A percentile compares a stretch with the other conserved stretches of the same genome.
Evolutionary conservation across 2,797 vertebrate genomes (phyloP).

Genomic region (Pseudotriccus pelzelni): DNA sequence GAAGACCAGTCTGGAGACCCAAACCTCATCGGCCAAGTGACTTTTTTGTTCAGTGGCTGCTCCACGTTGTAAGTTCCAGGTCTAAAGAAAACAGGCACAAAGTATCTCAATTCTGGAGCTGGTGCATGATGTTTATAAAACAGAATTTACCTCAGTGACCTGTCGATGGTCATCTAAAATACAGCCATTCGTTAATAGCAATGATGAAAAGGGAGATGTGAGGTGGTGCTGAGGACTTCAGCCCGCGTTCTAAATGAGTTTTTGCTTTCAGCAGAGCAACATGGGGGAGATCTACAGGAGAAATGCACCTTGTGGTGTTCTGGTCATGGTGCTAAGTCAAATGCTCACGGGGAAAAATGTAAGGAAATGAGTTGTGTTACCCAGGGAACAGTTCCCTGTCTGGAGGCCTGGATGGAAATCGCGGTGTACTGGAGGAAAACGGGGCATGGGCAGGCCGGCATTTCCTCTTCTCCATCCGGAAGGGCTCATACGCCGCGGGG

Average conservation of each 20-base stretch:
- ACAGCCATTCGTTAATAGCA: rapidly evolving
- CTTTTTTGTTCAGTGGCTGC: constrained; percentile 50
- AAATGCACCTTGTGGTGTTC: neutral
- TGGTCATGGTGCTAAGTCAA: neutral
- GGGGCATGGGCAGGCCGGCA: constrained; percentile 65
- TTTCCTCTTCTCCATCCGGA: constrained; percentile 39
- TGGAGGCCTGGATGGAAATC: constrained; percentile 52
- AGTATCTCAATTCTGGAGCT: neutral
- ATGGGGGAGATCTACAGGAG: neutral
- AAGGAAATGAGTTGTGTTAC: constrained; percentile 46
- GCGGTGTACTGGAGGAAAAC: constrained; percentile 71
- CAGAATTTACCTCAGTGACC: neutral
- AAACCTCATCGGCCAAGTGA: constrained; percentile 88
- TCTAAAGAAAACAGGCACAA: constrained; percentile 62
- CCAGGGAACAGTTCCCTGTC: constrained; percentile 67
- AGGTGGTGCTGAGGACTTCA: no score
- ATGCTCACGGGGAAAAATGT: neutral
- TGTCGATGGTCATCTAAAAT: neutral
- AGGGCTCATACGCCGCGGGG: constrained; percentile 80
- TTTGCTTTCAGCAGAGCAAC: neutral
- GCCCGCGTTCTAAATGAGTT: neutral
- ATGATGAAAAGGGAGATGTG: neutral
- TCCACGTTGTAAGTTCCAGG: constrained; percentile 79
- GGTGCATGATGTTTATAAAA: neutral
- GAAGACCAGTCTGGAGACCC: constrained; percentile 85